These are phyloP conservation scores for Hydrozoanthus tunicans DNA, from an alignment of 64 coral and sea anemone species.

Conservation along the genomic window DNA sequence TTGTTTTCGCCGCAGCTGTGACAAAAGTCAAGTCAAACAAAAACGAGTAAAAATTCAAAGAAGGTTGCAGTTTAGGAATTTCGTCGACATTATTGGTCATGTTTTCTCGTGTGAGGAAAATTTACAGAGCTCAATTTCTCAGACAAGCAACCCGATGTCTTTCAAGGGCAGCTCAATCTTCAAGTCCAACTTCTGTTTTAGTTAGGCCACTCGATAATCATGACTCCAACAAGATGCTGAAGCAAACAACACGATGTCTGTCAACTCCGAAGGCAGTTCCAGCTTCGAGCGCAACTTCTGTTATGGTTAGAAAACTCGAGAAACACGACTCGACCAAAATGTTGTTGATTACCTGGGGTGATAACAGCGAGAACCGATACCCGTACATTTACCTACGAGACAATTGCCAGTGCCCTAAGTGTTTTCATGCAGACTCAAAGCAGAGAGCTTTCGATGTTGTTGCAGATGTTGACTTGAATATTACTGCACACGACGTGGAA, in stretches of 20 bases:
- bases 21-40: not conserved
- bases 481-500: conserved; percentile 37
- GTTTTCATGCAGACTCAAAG: conserved; percentile 33
- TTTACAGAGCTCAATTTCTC: conserved; percentile 12
- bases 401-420: conserved; percentile 66
- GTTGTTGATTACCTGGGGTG: conserved; percentile 64
- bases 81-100: not conserved
- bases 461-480: conserved; percentile 39
- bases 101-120: conserved; percentile 24
- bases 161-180: not conserved
- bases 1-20: too few species aligned
- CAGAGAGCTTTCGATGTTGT: conserved; percentile 60
- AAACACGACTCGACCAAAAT: conserved; percentile 37
- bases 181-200: not conserved
- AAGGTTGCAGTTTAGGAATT: not conserved
- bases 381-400: conserved; percentile 76
- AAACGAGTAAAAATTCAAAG: not conserved
- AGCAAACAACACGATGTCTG: conserved; percentile 17
- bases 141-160: conserved; percentile 29
- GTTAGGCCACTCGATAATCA: conserved; percentile 17
- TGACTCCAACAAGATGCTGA: conserved; percentile 37
- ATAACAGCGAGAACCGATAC: conserved; percentile 59
- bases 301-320: conserved; percentile 1
- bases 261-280: not conserved
- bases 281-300: not conserved